Conservation (phyloP, 2,888 invertebrate species). For the Drosophila anomalata region DNA sequence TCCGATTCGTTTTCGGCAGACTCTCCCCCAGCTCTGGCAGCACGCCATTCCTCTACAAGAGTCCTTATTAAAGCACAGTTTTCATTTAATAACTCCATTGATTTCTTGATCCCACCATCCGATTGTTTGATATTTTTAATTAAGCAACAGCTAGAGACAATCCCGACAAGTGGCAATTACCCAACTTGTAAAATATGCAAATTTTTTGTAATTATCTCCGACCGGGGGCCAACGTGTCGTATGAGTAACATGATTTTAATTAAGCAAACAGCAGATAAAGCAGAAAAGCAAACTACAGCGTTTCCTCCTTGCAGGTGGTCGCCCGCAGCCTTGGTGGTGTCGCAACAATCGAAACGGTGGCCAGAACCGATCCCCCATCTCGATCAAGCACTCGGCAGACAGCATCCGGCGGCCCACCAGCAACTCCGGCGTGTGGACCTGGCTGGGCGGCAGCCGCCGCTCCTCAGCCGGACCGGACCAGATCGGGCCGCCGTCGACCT, state of each 20-base stretch:
- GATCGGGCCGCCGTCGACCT: constrained; percentile 85
- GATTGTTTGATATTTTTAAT: constrained; percentile 5
- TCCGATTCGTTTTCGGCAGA: constrained; percentile 17
- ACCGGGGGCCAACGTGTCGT: constrained; percentile 54
- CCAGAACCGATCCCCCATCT: constrained; percentile 82
- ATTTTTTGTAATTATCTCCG: constrained; percentile 28
- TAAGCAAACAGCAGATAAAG: constrained; percentile 53
- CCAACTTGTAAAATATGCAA: constrained; percentile 13
- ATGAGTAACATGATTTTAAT: constrained; percentile 76
- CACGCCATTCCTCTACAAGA: neutral
- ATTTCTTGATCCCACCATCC: neutral
- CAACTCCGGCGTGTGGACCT: constrained; percentile 84
- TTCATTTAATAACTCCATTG: too few species aligned
- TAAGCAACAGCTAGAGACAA: constrained; percentile 23
- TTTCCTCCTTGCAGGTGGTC: constrained; percentile 77
- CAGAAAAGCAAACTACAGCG: neutral
- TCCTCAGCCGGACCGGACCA: constrained; percentile 84
- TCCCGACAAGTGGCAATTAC: constrained; percentile 47
- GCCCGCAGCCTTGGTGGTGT: constrained; percentile 84
- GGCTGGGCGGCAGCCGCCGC: constrained; percentile 82
- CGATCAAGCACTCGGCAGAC: constrained; percentile 83
- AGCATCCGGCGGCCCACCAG: constrained; percentile 84
- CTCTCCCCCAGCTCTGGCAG: neutral
- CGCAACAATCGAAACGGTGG: constrained; percentile 83
- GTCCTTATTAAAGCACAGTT: neutral